phyloP scores from a whole-genome alignment of 2,113 vertebrate genomes.

The Coregonus clupeaformis region DNA sequence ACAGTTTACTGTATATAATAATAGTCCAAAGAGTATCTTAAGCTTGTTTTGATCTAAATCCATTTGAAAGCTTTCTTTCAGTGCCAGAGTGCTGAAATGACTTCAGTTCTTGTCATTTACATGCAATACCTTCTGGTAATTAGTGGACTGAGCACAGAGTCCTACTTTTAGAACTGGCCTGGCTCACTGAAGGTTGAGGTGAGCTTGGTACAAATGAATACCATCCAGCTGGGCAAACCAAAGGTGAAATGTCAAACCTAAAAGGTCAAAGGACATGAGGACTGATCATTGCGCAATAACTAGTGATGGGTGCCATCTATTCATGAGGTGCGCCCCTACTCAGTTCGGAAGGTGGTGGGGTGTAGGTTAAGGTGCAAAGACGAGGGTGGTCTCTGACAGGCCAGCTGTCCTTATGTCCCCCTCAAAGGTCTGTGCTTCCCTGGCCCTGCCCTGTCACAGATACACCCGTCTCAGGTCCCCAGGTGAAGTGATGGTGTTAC shows the following conservation, averaged over 20 bases:
- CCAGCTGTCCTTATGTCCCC: conserved; percentile 66
- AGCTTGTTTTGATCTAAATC: too few species aligned
- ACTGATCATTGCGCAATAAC: not conserved
- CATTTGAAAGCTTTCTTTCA: conserved; percentile 11
- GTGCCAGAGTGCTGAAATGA: conserved; percentile 51
- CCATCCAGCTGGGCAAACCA: not conserved
- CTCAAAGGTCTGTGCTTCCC: conserved; percentile 30
- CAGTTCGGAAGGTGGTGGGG: not conserved
- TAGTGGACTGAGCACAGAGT: not conserved
- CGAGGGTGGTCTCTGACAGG: conserved; percentile 48
- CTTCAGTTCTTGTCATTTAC: not conserved
- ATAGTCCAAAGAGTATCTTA: conserved; percentile 32
- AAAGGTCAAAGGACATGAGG: not conserved
- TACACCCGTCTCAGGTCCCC: conserved; percentile 80
- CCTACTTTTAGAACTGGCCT: not conserved
- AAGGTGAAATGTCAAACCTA: conserved; percentile 34
- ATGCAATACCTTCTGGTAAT: not conserved
- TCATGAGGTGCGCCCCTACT: not conserved
- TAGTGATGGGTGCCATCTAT: too few species aligned
- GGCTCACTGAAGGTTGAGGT: not conserved
- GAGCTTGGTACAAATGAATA: not conserved
- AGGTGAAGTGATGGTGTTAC: conserved; percentile 82
- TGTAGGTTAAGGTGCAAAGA: conserved; percentile 11
- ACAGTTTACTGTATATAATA: conserved; percentile 41
- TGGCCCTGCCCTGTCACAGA: conserved; percentile 59